These are phyloP conservation scores for Trissonchulus latispiculum DNA, from an alignment of 2,888 invertebrate species.

Conservation along the genomic window DNA sequence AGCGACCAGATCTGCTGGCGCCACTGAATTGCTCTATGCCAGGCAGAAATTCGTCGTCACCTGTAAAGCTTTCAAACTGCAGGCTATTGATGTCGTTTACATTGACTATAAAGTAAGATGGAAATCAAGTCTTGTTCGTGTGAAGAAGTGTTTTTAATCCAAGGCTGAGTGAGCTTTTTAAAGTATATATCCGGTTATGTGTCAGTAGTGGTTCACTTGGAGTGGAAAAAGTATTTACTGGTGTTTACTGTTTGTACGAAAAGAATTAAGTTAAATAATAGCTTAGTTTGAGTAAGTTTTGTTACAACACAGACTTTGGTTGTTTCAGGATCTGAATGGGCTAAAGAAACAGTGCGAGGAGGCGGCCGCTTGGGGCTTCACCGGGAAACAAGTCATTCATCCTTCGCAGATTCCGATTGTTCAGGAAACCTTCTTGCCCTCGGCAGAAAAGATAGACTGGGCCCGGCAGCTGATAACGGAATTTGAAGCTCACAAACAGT, in stretches of 20 bases:
- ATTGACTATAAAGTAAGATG: conserved; percentile 57
- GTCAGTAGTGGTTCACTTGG: too few relatives aligned
- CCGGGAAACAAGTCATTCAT: conserved; percentile 58
- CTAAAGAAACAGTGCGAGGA: conserved; percentile 50
- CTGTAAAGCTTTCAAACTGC: conserved; percentile 57
- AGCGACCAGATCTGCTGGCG: conserved; percentile 51
- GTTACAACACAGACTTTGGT: too few relatives aligned
- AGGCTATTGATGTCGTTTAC: conserved; percentile 60
- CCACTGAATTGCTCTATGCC: conserved; percentile 54
- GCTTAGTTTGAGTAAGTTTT: too few relatives aligned
- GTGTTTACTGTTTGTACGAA: too few relatives aligned
- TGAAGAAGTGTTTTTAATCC: too few relatives aligned
- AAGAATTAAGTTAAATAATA: too few relatives aligned
- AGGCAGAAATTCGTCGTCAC: conserved; percentile 56
- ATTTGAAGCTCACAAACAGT: conserved; percentile 52
- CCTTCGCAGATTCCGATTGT: conserved; percentile 55
- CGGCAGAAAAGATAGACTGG: conserved; percentile 53
- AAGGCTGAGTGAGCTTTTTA: too few relatives aligned
- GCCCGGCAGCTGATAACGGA: conserved; percentile 55
- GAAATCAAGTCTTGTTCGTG: too few relatives aligned
- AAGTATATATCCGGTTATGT: too few relatives aligned
- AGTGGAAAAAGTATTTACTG: too few relatives aligned
- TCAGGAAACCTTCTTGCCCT: conserved; percentile 56
- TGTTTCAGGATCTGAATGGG: conserved; percentile 53
- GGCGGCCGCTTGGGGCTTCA: conserved; percentile 58